phyloP scores from a whole-genome alignment of 2,113 vertebrate species.

The Ailuropoda melanoleuca region DNA sequence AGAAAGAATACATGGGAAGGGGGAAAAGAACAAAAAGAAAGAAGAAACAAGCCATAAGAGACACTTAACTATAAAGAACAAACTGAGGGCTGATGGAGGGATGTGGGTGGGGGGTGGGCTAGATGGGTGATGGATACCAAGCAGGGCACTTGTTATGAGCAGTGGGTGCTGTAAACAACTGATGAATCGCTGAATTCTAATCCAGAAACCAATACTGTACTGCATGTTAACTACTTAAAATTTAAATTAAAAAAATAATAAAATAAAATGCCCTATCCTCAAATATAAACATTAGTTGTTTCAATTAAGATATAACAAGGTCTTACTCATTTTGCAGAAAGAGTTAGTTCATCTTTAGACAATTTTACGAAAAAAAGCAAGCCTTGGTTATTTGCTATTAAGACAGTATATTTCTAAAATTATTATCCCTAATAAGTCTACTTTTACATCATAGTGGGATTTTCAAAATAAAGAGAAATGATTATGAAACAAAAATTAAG shows the following conservation, averaged over 20 bases:
- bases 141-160: not conserved
- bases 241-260: not conserved
- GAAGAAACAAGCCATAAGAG: not conserved
- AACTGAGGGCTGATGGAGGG: not conserved
- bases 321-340: not conserved
- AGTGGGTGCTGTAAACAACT: not conserved
- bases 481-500: slow-evolving; percentile 14
- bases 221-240: not conserved
- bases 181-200: not conserved
- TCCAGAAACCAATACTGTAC: not conserved
- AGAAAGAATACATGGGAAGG: not conserved
- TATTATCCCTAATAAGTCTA: not conserved
- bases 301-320: not conserved
- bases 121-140: not conserved
- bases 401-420: not conserved
- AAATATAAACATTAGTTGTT: not conserved
- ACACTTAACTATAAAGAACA: not conserved
- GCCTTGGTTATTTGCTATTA: not conserved
- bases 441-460: not conserved
- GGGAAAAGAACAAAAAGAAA: not conserved
- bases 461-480: not conserved
- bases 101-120: not conserved
- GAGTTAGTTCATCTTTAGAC: not conserved
- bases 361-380: not conserved
- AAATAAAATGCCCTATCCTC: not conserved